Conservation (phyloP, 2,113 vertebrate species). For the Odobenus rosmarus region DNA sequence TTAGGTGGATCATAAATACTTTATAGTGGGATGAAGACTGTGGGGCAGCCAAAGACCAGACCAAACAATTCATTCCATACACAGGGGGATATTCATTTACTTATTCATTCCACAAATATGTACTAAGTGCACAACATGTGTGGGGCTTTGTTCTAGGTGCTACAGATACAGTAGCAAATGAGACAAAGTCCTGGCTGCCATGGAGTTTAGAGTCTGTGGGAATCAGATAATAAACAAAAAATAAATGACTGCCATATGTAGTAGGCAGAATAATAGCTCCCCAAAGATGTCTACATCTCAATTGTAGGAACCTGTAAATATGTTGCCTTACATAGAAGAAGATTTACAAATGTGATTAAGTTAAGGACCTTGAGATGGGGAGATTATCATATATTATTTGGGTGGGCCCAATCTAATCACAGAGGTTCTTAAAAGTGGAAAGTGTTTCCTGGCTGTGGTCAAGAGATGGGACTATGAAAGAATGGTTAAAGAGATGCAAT, state of each 20-base stretch:
- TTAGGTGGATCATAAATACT: not conserved
- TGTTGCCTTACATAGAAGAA: not conserved
- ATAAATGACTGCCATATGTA: not conserved
- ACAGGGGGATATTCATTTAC: not conserved
- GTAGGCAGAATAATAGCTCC: not conserved
- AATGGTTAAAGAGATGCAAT: not conserved
- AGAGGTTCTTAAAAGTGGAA: not conserved
- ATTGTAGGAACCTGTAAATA: not conserved
- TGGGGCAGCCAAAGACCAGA: not conserved
- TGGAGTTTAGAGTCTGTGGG: not conserved
- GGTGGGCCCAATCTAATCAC: not conserved
- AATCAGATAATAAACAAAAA: conserved; percentile 18
- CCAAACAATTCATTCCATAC: not conserved
- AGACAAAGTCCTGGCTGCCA: not conserved
- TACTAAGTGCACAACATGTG: not conserved
- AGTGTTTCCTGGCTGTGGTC: not conserved
- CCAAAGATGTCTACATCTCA: not conserved
- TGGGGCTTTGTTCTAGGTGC: not conserved
- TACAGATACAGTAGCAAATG: not conserved
- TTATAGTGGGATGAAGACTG: not conserved
- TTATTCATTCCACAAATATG: not conserved
- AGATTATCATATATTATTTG: not conserved
- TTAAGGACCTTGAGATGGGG: not conserved
- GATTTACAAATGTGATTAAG: not conserved
- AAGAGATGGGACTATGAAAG: not conserved